These are phyloP conservation scores for Tachysurus fulvidraco DNA, from an alignment of 2,113 vertebrate genomes.

Conservation along the genomic window DNA sequence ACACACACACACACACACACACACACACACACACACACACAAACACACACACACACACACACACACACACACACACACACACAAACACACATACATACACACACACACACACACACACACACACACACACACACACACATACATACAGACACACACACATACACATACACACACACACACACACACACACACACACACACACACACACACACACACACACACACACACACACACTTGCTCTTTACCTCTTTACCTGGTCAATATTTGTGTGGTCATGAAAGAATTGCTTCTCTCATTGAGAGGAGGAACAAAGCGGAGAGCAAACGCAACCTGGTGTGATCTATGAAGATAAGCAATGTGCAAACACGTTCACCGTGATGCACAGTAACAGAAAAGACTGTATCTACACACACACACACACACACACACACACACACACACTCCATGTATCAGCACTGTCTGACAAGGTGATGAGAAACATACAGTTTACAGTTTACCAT, in stretches of 20 bases:
- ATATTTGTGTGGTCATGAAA: slow-evolving; percentile 47
- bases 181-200: neutral
- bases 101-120: neutral
- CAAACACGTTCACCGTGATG: slow-evolving; percentile 46
- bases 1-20: neutral
- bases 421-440: slow-evolving; percentile 19
- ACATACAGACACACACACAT: no score
- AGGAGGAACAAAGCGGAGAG: slow-evolving; percentile 34
- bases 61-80: slow-evolving; percentile 1
- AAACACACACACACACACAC: neutral
- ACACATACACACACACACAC: neutral
- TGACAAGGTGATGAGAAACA: neutral
- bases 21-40: neutral
- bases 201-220: neutral
- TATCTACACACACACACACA: slow-evolving; percentile 17
- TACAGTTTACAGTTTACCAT: neutral
- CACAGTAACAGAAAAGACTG: slow-evolving; percentile 19
- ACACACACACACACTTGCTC: neutral
- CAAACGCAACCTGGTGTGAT: slow-evolving; percentile 52
- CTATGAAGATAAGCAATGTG: slow-evolving; percentile 46
- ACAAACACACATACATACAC: no score
- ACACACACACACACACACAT: neutral
- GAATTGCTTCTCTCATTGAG: slow-evolving; percentile 45
- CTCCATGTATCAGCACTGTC: neutral
- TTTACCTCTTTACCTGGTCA: slow-evolving; percentile 37